A percentile compares a stretch with the other conserved stretches of the same genome.
phyloP scores from a whole-genome alignment of 2,113 vertebrate species.

The Corydoras sp. region DNA sequence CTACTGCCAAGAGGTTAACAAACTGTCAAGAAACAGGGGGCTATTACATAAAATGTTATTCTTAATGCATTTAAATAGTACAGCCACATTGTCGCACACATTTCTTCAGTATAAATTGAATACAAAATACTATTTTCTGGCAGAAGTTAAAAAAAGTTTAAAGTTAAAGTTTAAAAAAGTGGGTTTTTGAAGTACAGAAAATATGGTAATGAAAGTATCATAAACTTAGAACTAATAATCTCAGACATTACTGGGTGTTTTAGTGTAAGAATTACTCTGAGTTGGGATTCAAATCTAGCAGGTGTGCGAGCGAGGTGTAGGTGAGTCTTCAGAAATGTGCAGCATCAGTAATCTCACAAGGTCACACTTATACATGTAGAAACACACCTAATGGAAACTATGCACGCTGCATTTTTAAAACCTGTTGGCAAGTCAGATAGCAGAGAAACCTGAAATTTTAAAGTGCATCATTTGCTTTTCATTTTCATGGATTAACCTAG shows the following conservation, averaged over 20 bases:
- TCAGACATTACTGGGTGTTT: no score
- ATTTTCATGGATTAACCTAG: no score
- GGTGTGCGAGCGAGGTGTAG: slow-evolving; percentile 47
- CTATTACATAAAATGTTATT: slow-evolving; percentile 21
- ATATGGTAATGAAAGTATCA: no score
- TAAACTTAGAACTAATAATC: no score
- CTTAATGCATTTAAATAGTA: slow-evolving; percentile 5
- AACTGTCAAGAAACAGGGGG: slow-evolving; percentile 19
- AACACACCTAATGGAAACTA: not conserved
- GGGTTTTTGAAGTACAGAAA: no score
- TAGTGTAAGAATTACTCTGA: not conserved
- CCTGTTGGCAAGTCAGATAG: no score
- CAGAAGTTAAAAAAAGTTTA: no score
- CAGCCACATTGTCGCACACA: not conserved
- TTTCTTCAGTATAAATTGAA: not conserved
- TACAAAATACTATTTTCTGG: no score
- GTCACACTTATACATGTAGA: slow-evolving; percentile 11
- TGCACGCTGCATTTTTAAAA: not conserved
- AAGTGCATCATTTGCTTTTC: no score
- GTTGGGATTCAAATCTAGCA: not conserved
- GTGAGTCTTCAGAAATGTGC: slow-evolving; percentile 50
- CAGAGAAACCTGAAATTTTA: no score
- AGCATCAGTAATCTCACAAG: slow-evolving; percentile 44
- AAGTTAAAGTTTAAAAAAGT: no score
- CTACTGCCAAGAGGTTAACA: slow-evolving; percentile 21